Conservation (phyloP, 1,140 invertebrate genomes). For the Calliphora vicina region DNA sequence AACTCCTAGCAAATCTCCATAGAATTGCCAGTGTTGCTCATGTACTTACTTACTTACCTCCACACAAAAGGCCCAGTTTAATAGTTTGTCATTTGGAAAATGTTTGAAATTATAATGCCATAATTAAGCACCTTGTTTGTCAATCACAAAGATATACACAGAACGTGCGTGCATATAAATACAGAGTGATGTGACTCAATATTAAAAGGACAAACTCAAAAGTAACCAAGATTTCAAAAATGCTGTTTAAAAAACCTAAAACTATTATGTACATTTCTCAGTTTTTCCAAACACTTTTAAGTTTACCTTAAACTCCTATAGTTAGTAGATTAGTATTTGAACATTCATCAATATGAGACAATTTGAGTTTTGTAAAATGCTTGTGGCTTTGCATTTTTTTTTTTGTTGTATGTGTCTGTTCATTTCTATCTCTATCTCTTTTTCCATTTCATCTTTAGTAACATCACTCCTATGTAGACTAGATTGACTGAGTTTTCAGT, state of each 20-base stretch:
- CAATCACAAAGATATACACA: background rate
- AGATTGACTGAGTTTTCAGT: background rate
- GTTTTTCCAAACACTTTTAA: background rate
- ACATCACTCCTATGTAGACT: background rate
- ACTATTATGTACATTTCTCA: background rate
- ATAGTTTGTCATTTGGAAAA: constrained; percentile 3
- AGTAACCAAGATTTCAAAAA: background rate
- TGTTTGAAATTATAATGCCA: constrained; percentile 10
- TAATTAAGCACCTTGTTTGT: constrained; percentile 13
- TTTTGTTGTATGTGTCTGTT: background rate
- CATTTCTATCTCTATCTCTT: no score
- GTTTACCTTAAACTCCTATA: background rate
- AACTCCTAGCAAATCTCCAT: background rate
- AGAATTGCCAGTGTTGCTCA: background rate
- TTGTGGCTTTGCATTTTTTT: background rate
- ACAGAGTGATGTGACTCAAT: background rate
- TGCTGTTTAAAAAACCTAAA: no score
- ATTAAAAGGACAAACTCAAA: background rate
- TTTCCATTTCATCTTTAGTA: background rate
- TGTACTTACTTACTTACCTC: background rate
- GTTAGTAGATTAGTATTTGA: background rate
- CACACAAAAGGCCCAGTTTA: background rate
- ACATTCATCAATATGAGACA: background rate
- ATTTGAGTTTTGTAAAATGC: background rate
- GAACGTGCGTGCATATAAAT: background rate